Conservation (phyloP, 2,113 vertebrate species). For the Chlorodrepanis virens region DNA sequence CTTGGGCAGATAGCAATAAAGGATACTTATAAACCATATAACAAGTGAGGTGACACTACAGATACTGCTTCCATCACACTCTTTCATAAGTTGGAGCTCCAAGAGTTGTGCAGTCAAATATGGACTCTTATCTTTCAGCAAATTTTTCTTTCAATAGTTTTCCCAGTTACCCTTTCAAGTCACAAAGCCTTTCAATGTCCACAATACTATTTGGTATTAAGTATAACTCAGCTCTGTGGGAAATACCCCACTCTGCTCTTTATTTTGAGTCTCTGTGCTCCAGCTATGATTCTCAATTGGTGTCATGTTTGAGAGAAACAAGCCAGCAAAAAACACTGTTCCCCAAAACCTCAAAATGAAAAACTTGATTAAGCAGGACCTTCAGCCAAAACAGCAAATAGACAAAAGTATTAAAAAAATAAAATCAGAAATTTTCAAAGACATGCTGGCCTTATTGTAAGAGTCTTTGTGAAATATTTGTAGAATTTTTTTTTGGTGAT, state of each 20-base stretch:
- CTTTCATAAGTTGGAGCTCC: neutral
- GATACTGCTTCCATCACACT: neutral
- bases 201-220: neutral
- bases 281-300: neutral
- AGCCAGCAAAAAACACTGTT: neutral
- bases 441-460: neutral
- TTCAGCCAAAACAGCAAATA: neutral
- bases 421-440: neutral
- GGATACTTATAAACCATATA: neutral
- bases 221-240: neutral
- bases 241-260: fast-evolving
- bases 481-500: neutral
- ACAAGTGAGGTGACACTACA: neutral
- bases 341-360: neutral
- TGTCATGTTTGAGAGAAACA: neutral
- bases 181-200: neutral
- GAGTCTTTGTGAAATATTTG: neutral
- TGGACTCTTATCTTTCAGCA: neutral
- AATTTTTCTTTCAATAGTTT: neutral
- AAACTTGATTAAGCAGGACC: neutral
- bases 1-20: neutral
- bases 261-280: neutral
- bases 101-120: neutral
- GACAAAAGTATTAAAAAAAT: fast-evolving
- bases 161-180: neutral